A percentile compares a stretch with the other conserved stretches of the same genome.
phyloP scores from a whole-genome alignment of 2,888 invertebrate genomes.

The Dynastes grantii region DNA sequence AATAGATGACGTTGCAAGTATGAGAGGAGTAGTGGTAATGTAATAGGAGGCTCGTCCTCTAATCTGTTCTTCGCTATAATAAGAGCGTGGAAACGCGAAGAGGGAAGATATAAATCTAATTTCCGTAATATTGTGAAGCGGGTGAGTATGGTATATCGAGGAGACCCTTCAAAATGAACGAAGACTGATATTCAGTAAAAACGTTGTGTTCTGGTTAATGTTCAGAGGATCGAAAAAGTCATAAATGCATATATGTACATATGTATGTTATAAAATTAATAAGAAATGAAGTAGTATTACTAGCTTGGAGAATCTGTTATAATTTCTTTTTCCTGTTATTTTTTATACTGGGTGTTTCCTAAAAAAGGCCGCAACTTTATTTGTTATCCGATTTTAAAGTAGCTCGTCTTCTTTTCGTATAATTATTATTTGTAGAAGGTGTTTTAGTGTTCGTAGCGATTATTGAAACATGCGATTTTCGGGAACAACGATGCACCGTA shows the following conservation, averaged over 20 bases:
- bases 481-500: too few species aligned
- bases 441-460: too few species aligned
- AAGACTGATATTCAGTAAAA: neutral
- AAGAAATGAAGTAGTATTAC: neutral
- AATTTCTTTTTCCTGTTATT: too few species aligned
- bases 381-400: too few species aligned
- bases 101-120: slow-evolving; percentile 49
- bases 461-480: too few species aligned
- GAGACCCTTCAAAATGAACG: too few species aligned
- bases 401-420: too few species aligned
- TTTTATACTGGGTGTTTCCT: too few species aligned
- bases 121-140: slow-evolving; percentile 46
- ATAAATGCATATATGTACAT: neutral
- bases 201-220: neutral
- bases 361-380: too few species aligned
- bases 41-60: slow-evolving; percentile 43
- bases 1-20: slow-evolving; percentile 32
- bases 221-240: too few species aligned
- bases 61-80: slow-evolving; percentile 38
- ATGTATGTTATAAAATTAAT: neutral
- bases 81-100: slow-evolving; percentile 20
- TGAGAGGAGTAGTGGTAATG: slow-evolving; percentile 30
- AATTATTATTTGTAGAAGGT: too few species aligned
- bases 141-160: neutral
- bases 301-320: too few species aligned